A percentile compares a stretch with the other conserved stretches of the same genome.
Evolutionary conservation across 1,140 invertebrate genomes (phyloP).

Genomic region (Trichonephila inaurata): DNA sequence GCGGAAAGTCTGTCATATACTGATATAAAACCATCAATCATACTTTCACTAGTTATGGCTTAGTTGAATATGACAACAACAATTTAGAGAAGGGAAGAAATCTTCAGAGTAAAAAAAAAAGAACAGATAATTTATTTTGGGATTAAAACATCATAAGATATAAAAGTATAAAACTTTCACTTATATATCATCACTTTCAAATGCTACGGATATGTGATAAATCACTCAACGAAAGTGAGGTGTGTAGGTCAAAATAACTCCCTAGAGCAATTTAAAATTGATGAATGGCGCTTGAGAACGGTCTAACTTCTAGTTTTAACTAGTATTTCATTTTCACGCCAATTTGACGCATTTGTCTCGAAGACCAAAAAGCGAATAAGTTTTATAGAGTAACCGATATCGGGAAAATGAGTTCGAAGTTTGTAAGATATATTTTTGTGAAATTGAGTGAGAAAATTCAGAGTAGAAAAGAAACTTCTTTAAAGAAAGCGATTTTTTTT

Average conservation of each 20-base stretch:
- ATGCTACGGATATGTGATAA: not conserved
- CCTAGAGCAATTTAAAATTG: slow-evolving; percentile 33
- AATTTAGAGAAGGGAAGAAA: not conserved
- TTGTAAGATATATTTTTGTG: not conserved
- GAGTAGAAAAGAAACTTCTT: not conserved
- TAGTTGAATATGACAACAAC: not conserved
- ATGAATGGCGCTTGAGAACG: not conserved
- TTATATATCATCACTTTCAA: not conserved
- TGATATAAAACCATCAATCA: too few species aligned
- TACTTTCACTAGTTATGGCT: not conserved
- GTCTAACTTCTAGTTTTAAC: slow-evolving; percentile 1
- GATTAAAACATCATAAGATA: not conserved
- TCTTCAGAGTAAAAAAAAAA: not conserved
- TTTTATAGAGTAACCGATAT: not conserved
- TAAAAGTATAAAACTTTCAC: not conserved
- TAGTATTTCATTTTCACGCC: slow-evolving; percentile 35
- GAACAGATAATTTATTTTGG: not conserved
- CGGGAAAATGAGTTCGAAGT: not conserved
- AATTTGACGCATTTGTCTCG: not conserved
- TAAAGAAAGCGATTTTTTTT: not conserved
- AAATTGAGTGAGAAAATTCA: not conserved
- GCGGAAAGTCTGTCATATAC: too few species aligned
- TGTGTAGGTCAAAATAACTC: slow-evolving; percentile 16
- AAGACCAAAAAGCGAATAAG: not conserved
- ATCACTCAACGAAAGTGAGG: not conserved